Evolutionary conservation across 2,113 vertebrate species (phyloP), one percentile per base, ranked within the genome.

Genomic region (Cichladusa arquata): DNA sequence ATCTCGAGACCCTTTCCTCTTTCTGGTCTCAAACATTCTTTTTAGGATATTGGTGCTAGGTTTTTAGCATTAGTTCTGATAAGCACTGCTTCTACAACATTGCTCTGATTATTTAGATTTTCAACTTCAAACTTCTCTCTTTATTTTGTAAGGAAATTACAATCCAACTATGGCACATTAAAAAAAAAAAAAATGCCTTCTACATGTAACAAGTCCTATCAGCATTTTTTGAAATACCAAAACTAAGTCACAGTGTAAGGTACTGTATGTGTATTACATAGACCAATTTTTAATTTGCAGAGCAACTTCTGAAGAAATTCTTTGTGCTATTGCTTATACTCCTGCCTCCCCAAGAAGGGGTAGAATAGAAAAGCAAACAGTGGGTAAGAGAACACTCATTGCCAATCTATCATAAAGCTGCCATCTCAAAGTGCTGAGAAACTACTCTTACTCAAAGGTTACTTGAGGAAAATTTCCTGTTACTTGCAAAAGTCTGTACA

Each of bases 371-470:
- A 33, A 54, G 16, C 10, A 57, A 74, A 87, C 11, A 31, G 31
- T 11, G 6, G 26, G 58, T 44, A 44, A 56, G 19, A 17, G 19
- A 72, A 61, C 11, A 19, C 2, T 69, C 8, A 5, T 6, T 78
- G 29, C 2, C 2, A 34, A 12, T 1, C 0, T 15, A 62, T 36
- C 73, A 62, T 26, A 48, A 53, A 72, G 29, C 10, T 61, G 18
- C 50, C 14, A 26, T 64, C 36, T 90, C 50, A 33, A 72, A 64
- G 12, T 33, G 36, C 66, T 60, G 26, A 85, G 34, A 90, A 93
- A 85, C 24, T 19, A 42, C 22, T 47, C 17, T 57, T 40, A 69
- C 12, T 28, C 47, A 51, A 80, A 76, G 14, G 19, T 51, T 66
- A 53, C 66, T 70, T 29, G 23, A 76, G 33, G 44, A 40, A 90